phyloP scores from a whole-genome alignment of 2,797 vertebrate genomes.

The Clarias platycephalus region DNA sequence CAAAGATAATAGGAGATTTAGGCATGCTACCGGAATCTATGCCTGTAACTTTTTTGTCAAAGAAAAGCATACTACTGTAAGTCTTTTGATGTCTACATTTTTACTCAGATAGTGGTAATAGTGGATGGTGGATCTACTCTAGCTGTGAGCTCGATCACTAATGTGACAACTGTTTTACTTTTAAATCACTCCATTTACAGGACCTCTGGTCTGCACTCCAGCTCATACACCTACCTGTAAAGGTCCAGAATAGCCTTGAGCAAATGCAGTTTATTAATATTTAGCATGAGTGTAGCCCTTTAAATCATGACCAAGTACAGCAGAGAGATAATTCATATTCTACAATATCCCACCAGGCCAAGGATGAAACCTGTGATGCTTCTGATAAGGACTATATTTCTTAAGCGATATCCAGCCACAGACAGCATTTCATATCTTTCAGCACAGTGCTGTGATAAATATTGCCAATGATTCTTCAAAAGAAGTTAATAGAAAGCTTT shows the following conservation, averaged over 20 bases:
- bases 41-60: not conserved
- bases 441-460: slow-evolving; percentile 2
- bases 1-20: too few species aligned
- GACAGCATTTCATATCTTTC: not conserved
- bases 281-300: slow-evolving; percentile 31
- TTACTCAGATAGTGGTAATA: not conserved
- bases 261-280: slow-evolving; percentile 47
- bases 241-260: slow-evolving; percentile 20
- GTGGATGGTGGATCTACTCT: not conserved
- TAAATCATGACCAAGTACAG: slow-evolving; percentile 46
- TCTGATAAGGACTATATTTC: slow-evolving; percentile 24
- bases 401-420: not conserved
- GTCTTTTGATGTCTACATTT: not conserved
- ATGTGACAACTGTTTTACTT: slow-evolving; percentile 26
- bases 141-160: not conserved
- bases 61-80: not conserved
- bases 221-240: slow-evolving; percentile 23
- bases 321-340: slow-evolving; percentile 36
- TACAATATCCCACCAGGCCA: slow-evolving; percentile 19
- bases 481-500: not conserved
- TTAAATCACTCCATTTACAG: slow-evolving; percentile 11
- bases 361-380: slow-evolving; percentile 1
- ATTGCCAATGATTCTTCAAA: not conserved
- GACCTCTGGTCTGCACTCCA: not conserved
- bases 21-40: not conserved